Conservation (phyloP, 2,888 invertebrate genomes). For the Horisme vitalbata region DNA sequence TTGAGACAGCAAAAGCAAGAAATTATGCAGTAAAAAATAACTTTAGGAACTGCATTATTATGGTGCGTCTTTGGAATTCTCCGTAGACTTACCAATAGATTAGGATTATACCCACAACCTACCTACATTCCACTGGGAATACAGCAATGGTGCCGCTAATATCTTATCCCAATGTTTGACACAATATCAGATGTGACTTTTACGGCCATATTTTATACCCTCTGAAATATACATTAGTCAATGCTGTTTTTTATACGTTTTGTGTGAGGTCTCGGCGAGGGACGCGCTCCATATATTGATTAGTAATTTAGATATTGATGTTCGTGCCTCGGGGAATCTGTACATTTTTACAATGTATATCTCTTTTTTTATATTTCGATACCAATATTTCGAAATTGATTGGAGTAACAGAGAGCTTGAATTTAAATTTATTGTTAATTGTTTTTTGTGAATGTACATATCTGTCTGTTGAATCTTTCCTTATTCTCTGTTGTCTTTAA, state of each 20-base stretch:
- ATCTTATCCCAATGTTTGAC: slow-evolving; percentile 69
- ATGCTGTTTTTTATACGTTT: slow-evolving; percentile 40
- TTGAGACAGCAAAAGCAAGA: too few relatives aligned
- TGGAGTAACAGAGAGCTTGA: slow-evolving; percentile 26
- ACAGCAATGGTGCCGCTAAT: slow-evolving; percentile 43
- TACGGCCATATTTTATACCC: slow-evolving; percentile 51
- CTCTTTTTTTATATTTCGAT: slow-evolving; percentile 16
- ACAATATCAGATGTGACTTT: slow-evolving; percentile 57
- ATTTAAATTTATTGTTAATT: slow-evolving; percentile 14
- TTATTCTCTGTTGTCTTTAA: slow-evolving; percentile 5
- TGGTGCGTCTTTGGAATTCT: not conserved
- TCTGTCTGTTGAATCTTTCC: too few relatives aligned
- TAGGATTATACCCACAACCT: not conserved
- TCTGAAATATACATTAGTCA: slow-evolving; percentile 51
- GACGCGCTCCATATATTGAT: slow-evolving; percentile 44
- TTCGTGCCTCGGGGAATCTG: slow-evolving; percentile 37
- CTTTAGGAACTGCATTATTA: too few relatives aligned
- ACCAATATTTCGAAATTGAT: slow-evolving; percentile 16
- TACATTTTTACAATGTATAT: slow-evolving; percentile 27
- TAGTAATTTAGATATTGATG: slow-evolving; percentile 52
- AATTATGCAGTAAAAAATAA: too few relatives aligned
- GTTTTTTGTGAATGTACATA: too few relatives aligned
- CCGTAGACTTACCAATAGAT: not conserved
- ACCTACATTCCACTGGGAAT: not conserved
- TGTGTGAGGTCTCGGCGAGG: slow-evolving; percentile 30